Conservation (phyloP, 2,797 vertebrate genomes). For the Eptatretus atami region DNA sequence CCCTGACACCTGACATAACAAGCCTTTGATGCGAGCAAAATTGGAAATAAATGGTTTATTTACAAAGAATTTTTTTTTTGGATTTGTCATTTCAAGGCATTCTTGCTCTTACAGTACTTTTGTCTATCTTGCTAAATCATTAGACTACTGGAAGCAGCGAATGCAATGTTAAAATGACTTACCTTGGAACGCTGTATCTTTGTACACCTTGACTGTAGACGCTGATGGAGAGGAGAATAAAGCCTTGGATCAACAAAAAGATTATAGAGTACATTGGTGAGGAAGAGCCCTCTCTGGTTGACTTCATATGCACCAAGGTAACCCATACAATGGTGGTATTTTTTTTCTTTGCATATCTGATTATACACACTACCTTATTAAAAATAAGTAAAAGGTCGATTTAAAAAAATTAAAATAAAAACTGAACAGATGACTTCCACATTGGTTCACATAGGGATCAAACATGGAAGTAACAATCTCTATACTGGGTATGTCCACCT, state of each 20-base stretch:
- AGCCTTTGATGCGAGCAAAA: too few species aligned
- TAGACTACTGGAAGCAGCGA: too few species aligned
- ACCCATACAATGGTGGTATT: neutral
- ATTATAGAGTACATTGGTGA: conserved; percentile 98
- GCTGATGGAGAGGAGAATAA: conserved; percentile 75
- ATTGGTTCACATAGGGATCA: too few species aligned
- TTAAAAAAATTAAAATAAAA: neutral
- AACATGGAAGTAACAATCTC: too few species aligned
- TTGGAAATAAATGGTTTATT: too few species aligned
- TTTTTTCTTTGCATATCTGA: neutral
- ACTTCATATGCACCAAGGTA: conserved; percentile 97
- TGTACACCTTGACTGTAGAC: conserved; percentile 18
- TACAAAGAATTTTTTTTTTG: too few species aligned
- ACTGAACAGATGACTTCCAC: neutral
- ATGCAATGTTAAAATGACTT: neutral
- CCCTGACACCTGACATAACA: too few species aligned
- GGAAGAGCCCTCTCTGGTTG: conserved; percentile 78
- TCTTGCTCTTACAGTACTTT: too few species aligned
- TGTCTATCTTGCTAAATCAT: too few species aligned
- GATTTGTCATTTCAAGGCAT: too few species aligned
- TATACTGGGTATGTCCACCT: too few species aligned
- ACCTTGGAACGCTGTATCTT: neutral
- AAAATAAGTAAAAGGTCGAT: too few species aligned
- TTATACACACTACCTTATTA: neutral
- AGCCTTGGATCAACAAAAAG: conserved; percentile 98